Base-by-base conservation (phyloP, 2,113 vertebrate species). In the Columba janthina region DNA sequence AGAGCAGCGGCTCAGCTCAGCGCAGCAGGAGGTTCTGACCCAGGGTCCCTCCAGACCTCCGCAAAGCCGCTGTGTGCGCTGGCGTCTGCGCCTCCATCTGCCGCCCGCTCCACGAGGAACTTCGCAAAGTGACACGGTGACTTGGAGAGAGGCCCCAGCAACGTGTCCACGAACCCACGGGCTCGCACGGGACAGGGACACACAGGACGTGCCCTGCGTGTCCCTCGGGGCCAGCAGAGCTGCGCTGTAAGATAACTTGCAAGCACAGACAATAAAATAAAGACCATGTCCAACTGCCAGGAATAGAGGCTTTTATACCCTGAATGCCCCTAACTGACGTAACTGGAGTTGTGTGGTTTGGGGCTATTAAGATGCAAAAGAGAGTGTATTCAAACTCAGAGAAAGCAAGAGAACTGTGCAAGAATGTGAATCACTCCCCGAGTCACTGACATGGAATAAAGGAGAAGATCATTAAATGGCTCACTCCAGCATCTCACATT, bases 281-380 rank as follows among this genome's bases (percentile, higher is more conserved):
- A 40, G 28, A 34, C 5, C 29, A 31, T 26, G 48, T 32, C 62
- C 40, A 62, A 15, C 7, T 24, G 69, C 40, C 48, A 18, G n/a
- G 31, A 48, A 15, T 46, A 46, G 7, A 7, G 44, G 44, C 90
- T 36, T 51, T 53, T 0, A 36, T 2, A 2, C 5, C 0, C 24
- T 76, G 66, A 83, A 46, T 80, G 88, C 22, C 81, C 80, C 29
- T 8, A 6, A 5, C 21, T 54, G 91, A 50, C 12, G 57, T 18
- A 46, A 66, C 12, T 6, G 0, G 21, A 72, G 73, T 83, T 25
- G 64, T 4, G 42, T 44, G 90, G 9, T 70, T 44, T 5, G 62
- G 11, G 36, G 90, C 95, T 79, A 96, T 85, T 94, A 29, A 95
- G 54, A 96, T 84, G 93, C 94, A 96, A 95, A 97, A 40, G 34